Conservation (phyloP, 2,113 vertebrate species). For the Chroicocephalus ridibundus region DNA sequence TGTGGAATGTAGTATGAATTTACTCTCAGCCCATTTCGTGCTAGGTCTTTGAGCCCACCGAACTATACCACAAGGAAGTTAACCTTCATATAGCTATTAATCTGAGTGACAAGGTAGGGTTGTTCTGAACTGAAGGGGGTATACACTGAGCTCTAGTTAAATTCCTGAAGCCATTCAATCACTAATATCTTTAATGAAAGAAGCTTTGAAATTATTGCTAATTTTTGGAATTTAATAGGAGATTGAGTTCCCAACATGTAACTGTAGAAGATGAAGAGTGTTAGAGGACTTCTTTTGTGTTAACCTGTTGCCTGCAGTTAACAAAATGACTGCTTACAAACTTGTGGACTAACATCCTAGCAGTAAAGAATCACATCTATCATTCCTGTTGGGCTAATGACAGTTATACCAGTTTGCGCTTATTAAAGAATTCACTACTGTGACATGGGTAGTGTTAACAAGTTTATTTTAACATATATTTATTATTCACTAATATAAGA, state of each 20-base stretch:
- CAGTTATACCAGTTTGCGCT: not conserved
- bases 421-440: not conserved
- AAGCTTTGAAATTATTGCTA: not conserved
- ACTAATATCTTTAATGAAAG: not conserved
- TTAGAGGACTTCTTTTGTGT: not conserved
- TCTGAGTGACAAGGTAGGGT: not conserved
- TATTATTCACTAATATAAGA: not conserved
- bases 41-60: not conserved
- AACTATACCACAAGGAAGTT: not conserved
- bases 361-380: not conserved
- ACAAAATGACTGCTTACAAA: not conserved
- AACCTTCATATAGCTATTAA: not conserved
- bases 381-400: not conserved
- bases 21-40: not conserved
- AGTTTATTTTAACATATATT: not conserved
- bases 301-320: not conserved
- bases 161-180: not conserved
- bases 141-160: not conserved
- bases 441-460: not conserved
- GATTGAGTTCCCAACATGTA: not conserved
- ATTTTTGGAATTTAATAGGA: not conserved
- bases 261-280: not conserved
- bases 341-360: not conserved
- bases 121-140: not conserved
- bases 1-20: not conserved